phyloP scores from a whole-genome alignment of 2,888 invertebrate species.

The Chrysotoxum bicinctum region DNA sequence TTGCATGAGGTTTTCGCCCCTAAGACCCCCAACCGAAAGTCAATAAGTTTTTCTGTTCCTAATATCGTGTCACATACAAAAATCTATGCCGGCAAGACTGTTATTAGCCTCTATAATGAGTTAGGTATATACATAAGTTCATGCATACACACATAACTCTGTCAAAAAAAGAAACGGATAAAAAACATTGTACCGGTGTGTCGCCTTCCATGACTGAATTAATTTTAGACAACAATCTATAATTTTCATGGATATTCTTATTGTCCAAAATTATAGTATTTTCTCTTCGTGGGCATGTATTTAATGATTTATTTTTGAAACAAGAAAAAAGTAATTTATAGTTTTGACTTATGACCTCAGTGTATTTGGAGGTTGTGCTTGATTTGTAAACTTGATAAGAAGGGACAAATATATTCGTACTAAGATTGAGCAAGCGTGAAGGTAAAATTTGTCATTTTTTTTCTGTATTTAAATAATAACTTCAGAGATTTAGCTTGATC shows the following conservation, averaged over 20 bases:
- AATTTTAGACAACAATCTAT: background rate
- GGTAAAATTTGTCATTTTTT: background rate
- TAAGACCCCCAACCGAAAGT: too few species aligned
- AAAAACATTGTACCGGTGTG: background rate
- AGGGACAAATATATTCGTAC: background rate
- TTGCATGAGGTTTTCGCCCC: background rate
- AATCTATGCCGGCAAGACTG: background rate
- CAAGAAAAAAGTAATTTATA: background rate
- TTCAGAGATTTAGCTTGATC: too few species aligned
- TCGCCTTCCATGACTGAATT: background rate
- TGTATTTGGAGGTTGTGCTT: background rate
- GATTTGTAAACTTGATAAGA: background rate
- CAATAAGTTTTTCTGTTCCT: background rate
- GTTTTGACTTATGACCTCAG: background rate
- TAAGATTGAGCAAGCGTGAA: background rate
- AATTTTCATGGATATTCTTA: background rate
- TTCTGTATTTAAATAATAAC: background rate
- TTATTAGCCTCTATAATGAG: background rate
- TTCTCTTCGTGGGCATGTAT: background rate
- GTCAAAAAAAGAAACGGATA: background rate
- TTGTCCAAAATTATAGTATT: background rate
- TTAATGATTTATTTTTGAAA: background rate
- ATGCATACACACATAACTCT: background rate
- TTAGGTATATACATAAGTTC: too few species aligned
- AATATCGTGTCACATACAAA: slow-evolving; percentile 1